A percentile compares a stretch with the other conserved stretches of the same genome.
Conservation (phyloP, 53 echinoderm and acorn worm genomes). For the Holothuria scabra region DNA sequence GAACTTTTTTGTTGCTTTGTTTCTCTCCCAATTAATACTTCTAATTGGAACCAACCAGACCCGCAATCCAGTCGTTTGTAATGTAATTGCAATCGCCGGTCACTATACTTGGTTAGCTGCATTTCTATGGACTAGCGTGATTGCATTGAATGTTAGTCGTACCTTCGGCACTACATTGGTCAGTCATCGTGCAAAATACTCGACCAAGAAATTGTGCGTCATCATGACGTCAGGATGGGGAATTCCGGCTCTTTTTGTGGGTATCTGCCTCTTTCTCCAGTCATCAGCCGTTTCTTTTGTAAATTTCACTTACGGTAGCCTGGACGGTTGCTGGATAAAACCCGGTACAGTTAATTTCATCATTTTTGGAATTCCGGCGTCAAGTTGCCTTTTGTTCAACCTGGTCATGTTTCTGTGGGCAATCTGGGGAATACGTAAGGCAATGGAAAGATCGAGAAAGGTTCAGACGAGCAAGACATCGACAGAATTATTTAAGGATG, state of each 20-base stretch:
- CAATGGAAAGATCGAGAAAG: background rate
- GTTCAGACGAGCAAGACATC: conserved; percentile 3
- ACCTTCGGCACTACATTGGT: background rate
- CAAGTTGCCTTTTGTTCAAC: conserved; percentile 7
- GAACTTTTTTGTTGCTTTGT: conserved; percentile 65
- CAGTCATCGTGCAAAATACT: background rate
- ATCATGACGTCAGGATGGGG: conserved; percentile 20
- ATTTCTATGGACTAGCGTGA: background rate
- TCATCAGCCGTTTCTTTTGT: background rate
- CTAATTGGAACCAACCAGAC: conserved; percentile 6
- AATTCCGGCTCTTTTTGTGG: conserved; percentile 27
- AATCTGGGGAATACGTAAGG: background rate
- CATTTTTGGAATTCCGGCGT: background rate
- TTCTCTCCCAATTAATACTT: conserved; percentile 34
- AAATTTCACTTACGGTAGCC: conserved; percentile 2
- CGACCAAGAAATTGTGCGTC: background rate
- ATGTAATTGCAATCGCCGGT: background rate
- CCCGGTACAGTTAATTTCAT: conserved; percentile 10
- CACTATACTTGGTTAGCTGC: conserved; percentile 15
- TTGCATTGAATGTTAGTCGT: conserved; percentile 2
- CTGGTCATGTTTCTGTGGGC: conserved; percentile 10
- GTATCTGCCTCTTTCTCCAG: background rate
- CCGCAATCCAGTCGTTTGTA: conserved; percentile 23
- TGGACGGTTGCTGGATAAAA: conserved; percentile 14
- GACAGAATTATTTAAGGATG: background rate